Base-by-base conservation (phyloP, 53 echinoderm and acorn worm genomes). In the Temnopleurus reevesii region DNA sequence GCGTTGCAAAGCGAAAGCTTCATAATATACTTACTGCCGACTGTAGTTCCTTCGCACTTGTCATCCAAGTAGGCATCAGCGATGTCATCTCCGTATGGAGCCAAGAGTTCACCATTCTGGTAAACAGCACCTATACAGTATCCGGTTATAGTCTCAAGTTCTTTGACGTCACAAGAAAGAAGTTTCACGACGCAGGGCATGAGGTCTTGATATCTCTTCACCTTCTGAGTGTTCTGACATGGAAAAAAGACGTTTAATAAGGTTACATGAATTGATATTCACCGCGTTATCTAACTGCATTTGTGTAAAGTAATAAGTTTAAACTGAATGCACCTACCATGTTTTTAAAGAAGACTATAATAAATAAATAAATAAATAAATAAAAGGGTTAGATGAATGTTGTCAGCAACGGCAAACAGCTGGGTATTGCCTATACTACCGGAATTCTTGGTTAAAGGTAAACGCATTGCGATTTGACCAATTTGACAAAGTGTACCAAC, bases 51-150 rank as follows among this genome's bases (percentile, higher is more conserved):
- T 85, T 93, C 47, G 63, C 91, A 89, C 86, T 94, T 92, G 6
- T 90, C 88, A 8, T 92, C 91, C 0, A 96, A 82, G 28, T 89
- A 96, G 1, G 92, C 94, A 7, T 97, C 94, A 10, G 92, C 77
- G 28, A 97, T 90, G 17, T 91, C 93, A 24, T 97, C 97, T n/a
- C 94, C 95, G 47, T 90, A 94, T 2, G 95, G 93, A 4, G 90
- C 87, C 12, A 97, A 77, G 1, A 93, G 89, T 17, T 97, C 97
- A 3, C 83, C 85, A 12, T 94, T 89, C 35, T 91, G 87, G 49
- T 94, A 90, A 43, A 97, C 65, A 21, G 65, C 56, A 5, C 92
- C 58, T 26, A 97, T 66, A 27, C 90, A 76, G 51, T 55, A 27
- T 4, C 90, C 92, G 4, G 94, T 92, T 1, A 57, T 49, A 10